Conservation (phyloP, 2,113 vertebrate genomes). For the Nanger granti region DNA sequence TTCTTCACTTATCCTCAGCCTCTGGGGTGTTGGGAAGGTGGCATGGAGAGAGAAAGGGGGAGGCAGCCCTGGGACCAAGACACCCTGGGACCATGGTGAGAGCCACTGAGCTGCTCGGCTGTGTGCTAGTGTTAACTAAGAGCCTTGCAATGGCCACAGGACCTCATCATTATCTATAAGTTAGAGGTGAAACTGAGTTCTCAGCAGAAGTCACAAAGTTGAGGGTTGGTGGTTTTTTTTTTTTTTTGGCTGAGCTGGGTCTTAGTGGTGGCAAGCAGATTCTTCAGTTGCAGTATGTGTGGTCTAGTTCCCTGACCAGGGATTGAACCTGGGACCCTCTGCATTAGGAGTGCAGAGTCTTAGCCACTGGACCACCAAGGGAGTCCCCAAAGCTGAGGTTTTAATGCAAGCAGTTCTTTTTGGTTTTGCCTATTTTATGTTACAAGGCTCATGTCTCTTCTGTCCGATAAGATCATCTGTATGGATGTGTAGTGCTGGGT, state of each 20-base stretch:
- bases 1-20: background rate
- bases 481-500: background rate
- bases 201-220: background rate
- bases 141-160: background rate
- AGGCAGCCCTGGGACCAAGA: background rate
- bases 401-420: background rate
- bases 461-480: background rate
- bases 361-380: background rate
- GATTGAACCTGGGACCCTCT: background rate
- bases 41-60: background rate
- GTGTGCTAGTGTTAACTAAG: background rate
- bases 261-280: background rate
- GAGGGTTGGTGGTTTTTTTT: fast-evolving
- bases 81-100: background rate
- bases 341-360: background rate
- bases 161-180: background rate
- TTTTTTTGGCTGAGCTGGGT: background rate
- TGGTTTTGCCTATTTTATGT: background rate
- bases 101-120: background rate
- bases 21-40: background rate
- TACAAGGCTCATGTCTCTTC: background rate
- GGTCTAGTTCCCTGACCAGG: background rate
- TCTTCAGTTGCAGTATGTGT: background rate
- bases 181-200: background rate
- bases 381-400: background rate